These are phyloP conservation scores for Alauda arvensis DNA, from an alignment of 2,797 vertebrate species.

Conservation along the genomic window DNA sequence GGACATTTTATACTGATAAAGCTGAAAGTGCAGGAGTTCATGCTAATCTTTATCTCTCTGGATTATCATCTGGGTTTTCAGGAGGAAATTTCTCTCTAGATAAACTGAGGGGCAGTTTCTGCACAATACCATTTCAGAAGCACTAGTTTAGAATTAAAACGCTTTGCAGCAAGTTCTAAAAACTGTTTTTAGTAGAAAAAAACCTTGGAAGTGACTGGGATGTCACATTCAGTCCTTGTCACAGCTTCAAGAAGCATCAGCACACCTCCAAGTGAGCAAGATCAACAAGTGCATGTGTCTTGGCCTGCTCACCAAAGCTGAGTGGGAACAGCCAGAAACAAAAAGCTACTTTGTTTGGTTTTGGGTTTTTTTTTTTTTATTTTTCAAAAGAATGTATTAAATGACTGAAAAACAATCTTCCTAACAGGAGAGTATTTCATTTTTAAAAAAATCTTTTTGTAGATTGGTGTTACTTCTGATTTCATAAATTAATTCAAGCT, in stretches of 20 bases:
- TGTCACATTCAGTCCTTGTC: background rate
- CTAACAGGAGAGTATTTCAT: background rate
- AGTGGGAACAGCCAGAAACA: slow-evolving; percentile 11
- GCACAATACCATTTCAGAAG: background rate
- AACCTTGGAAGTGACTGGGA: background rate
- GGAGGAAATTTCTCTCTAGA: background rate
- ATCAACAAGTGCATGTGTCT: background rate
- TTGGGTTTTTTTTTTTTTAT: background rate
- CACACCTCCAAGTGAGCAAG: background rate
- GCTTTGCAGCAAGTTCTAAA: background rate
- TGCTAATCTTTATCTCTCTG: slow-evolving; percentile 17
- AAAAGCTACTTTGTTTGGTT: background rate
- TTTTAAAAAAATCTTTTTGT: background rate
- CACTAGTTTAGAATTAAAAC: background rate
- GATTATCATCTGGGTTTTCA: slow-evolving; percentile 23
- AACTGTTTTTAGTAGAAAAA: background rate
- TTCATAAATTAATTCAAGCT: slow-evolving; percentile 34
- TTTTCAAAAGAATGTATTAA: background rate
- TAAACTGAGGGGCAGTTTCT: background rate
- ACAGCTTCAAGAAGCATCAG: background rate
- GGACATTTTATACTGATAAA: slow-evolving; percentile 45
- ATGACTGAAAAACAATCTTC: background rate
- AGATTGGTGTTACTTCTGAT: slow-evolving; percentile 5
- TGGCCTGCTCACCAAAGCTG: background rate
- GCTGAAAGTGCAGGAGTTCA: slow-evolving; percentile 13